phyloP scores from a whole-genome alignment of 2,888 invertebrate species.

The Machimus rusticus region DNA sequence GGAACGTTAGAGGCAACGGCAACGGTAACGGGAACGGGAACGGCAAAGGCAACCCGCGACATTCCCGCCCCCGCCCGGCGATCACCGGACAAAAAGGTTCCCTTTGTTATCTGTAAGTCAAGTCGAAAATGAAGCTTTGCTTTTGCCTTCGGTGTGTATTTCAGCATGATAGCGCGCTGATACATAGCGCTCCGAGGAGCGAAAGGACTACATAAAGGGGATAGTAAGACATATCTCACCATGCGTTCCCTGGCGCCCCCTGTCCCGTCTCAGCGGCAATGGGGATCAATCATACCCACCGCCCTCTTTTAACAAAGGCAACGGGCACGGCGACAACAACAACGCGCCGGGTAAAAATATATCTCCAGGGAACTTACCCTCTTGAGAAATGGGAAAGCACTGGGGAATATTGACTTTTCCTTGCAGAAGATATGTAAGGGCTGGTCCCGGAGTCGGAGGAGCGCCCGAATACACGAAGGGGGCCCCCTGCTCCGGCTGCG shows the following conservation, averaged over 20 bases:
- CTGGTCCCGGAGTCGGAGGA: background rate
- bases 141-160: constrained; percentile 40
- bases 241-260: constrained; percentile 14
- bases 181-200: constrained; percentile 30
- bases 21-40: no score
- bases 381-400: constrained; percentile 53
- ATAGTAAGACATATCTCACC: constrained; percentile 40
- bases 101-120: constrained; percentile 42
- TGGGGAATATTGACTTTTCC: constrained; percentile 51
- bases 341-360: constrained; percentile 40
- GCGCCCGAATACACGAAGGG: constrained; percentile 40
- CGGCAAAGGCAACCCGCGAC: background rate
- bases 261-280: background rate
- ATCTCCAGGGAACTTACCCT: constrained; percentile 53
- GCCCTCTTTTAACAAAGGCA: constrained; percentile 38
- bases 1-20: background rate
- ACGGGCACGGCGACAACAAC: constrained; percentile 29
- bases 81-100: constrained; percentile 13
- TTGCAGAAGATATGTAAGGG: constrained; percentile 45
- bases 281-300: constrained; percentile 40
- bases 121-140: constrained; percentile 42
- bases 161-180: constrained; percentile 38
- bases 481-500: constrained; percentile 33
- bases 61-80: background rate
- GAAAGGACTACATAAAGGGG: constrained; percentile 35